A percentile compares a stretch with the other conserved stretches of the same genome.
These are phyloP conservation scores for Temnothorax ravouxi DNA, from an alignment of 2,888 invertebrate genomes.

Conservation along the genomic window DNA sequence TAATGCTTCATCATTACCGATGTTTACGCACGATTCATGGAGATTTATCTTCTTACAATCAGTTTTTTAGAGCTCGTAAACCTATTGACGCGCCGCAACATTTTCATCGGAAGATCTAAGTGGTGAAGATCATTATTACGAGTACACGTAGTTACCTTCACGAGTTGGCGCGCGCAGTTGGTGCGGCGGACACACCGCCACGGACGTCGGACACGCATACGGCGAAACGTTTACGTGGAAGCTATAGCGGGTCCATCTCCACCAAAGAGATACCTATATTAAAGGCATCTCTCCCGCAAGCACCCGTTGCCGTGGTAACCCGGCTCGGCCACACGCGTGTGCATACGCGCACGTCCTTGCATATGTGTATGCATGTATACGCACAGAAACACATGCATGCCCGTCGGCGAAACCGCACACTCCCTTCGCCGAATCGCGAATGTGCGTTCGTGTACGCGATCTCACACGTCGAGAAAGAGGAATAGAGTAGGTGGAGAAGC, in stretches of 20 bases:
- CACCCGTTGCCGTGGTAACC: conserved; percentile 85
- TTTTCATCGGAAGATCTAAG: conserved; percentile 22
- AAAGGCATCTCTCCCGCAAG: conserved; percentile 84
- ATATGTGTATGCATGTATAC: conserved; percentile 41
- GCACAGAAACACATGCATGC: conserved; percentile 42
- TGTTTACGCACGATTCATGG: background rate
- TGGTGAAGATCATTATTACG: conserved; percentile 30
- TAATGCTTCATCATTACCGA: background rate
- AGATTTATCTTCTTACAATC: too few species aligned
- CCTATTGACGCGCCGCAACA: background rate
- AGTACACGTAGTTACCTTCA: conserved; percentile 35
- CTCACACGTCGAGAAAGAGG: conserved; percentile 67
- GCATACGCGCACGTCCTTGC: conserved; percentile 58
- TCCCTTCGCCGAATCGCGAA: conserved; percentile 31
- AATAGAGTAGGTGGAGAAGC: conserved; percentile 35
- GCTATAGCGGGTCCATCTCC: conserved; percentile 73
- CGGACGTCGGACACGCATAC: conserved; percentile 3
- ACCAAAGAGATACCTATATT: conserved; percentile 84
- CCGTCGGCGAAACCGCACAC: conserved; percentile 29
- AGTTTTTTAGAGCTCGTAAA: background rate
- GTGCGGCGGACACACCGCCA: background rate
- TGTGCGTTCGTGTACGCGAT: conserved; percentile 62
- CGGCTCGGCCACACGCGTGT: conserved; percentile 72
- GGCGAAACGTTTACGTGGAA: conserved; percentile 55
- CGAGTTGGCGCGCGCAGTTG: background rate